phyloP scores from a whole-genome alignment of 2,797 vertebrate species.

The Hyperoplus immaculatus region DNA sequence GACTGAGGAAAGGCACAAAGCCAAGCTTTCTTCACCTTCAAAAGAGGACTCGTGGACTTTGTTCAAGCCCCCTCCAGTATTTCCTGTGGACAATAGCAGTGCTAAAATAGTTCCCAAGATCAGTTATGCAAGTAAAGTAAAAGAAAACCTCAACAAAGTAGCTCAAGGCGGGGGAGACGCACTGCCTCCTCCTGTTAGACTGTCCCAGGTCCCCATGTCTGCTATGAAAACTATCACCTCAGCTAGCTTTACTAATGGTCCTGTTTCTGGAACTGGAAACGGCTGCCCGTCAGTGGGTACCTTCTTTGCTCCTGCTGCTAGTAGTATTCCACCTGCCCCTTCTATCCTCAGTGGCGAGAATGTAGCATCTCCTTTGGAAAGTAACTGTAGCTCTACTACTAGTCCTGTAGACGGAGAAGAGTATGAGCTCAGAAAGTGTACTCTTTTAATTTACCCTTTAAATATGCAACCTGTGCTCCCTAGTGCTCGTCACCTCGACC shows the following conservation, averaged over 20 bases:
- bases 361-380: conserved; percentile 85
- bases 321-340: conserved; percentile 87
- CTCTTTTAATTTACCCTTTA: conserved; percentile 97
- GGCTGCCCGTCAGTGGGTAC: conserved; percentile 88
- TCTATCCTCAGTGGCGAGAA: conserved; percentile 87
- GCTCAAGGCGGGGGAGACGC: conserved; percentile 89
- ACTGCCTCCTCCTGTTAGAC: conserved; percentile 84
- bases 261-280: conserved; percentile 91
- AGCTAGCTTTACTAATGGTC: conserved; percentile 95
- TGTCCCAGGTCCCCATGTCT: conserved; percentile 97
- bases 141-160: conserved; percentile 99
- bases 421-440: conserved; percentile 93
- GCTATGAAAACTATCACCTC: conserved; percentile 98
- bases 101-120: conserved; percentile 99
- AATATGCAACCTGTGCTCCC: conserved; percentile 99
- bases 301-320: conserved; percentile 92
- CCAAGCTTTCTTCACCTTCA: conserved; percentile 89
- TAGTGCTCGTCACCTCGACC: conserved; percentile 87
- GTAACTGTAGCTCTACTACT: conserved; percentile 79
- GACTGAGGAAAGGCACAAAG: conserved; percentile 94
- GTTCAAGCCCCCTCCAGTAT: conserved; percentile 98
- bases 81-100: conserved; percentile 99
- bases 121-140: conserved; percentile 99
- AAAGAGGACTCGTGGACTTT: conserved; percentile 99
- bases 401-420: conserved; percentile 84